phyloP scores from a whole-genome alignment of 2,797 vertebrate species.

The Morelia viridis region DNA sequence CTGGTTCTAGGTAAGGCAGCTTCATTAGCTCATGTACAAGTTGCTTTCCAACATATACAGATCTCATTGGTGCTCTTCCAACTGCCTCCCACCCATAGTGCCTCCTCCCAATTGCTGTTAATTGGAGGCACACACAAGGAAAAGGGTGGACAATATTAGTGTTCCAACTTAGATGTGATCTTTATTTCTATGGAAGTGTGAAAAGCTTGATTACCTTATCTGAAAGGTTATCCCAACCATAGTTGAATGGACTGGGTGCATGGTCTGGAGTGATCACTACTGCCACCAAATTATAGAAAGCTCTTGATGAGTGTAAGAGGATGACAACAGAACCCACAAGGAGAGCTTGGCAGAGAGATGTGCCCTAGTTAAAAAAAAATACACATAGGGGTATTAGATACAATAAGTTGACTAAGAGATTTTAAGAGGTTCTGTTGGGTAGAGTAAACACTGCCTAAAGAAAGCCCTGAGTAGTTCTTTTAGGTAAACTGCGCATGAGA shows the following conservation, averaged over 20 bases:
- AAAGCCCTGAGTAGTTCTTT: neutral
- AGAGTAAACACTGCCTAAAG: neutral
- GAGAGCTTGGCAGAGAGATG: constrained; percentile 90
- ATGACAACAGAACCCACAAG: constrained; percentile 85
- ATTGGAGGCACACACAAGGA: neutral
- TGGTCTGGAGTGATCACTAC: constrained; percentile 84
- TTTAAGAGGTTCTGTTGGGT: constrained; percentile 1
- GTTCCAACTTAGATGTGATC: no score
- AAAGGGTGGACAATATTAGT: neutral
- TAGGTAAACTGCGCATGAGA: neutral
- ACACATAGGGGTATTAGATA: neutral
- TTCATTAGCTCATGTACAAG: neutral
- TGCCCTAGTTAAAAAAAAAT: constrained; percentile 78
- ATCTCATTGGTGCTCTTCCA: neutral
- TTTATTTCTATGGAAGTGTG: neutral
- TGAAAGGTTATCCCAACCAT: constrained; percentile 93
- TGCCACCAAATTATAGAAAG: constrained; percentile 93
- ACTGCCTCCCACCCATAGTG: neutral
- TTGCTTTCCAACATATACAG: neutral
- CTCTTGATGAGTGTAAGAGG: constrained; percentile 90
- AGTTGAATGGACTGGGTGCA: constrained; percentile 87
- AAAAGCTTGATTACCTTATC: constrained; percentile 80
- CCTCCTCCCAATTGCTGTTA: neutral
- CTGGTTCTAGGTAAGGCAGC: neutral
- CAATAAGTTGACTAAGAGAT: neutral